Evolutionary conservation across 2,888 invertebrate genomes (phyloP).

Genomic region (Macrosoma leucophasiata): DNA sequence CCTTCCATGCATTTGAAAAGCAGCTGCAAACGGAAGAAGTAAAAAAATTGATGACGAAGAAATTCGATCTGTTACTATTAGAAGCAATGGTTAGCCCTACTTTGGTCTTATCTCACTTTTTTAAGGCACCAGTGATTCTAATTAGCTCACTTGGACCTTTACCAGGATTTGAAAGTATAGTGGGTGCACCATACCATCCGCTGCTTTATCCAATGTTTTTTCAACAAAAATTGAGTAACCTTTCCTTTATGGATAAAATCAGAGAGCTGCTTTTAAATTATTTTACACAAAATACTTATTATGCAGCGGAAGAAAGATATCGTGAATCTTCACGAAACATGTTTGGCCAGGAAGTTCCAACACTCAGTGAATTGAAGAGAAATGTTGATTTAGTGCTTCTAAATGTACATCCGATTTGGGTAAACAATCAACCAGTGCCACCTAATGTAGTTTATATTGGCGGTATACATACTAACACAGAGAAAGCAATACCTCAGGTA

Average conservation of each 20-base stretch:
- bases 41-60: constrained; percentile 25
- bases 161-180: constrained; percentile 7
- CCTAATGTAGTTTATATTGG: constrained; percentile 33
- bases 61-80: constrained; percentile 27
- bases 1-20: constrained; percentile 26
- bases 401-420: constrained; percentile 33
- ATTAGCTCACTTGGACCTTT: constrained; percentile 26
- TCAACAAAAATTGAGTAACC: constrained; percentile 26
- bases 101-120: constrained; percentile 23
- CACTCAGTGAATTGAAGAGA: constrained; percentile 23
- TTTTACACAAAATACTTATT: background rate
- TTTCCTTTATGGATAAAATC: constrained; percentile 32
- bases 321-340: constrained; percentile 1
- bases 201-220: constrained; percentile 21
- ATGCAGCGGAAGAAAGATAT: constrained; percentile 2
- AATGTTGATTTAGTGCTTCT: constrained; percentile 39
- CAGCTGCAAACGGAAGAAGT: constrained; percentile 29
- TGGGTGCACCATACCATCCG: constrained; percentile 27
- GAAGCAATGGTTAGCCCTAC: constrained; percentile 23
- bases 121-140: constrained; percentile 26
- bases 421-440: constrained; percentile 33
- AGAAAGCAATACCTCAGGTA: constrained; percentile 43
- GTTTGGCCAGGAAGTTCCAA: background rate
- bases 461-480: constrained; percentile 29
- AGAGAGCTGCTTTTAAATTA: constrained; percentile 17